Evolutionary conservation across 2,113 vertebrate genomes (phyloP).

Genomic region (Vicugna pacos): DNA sequence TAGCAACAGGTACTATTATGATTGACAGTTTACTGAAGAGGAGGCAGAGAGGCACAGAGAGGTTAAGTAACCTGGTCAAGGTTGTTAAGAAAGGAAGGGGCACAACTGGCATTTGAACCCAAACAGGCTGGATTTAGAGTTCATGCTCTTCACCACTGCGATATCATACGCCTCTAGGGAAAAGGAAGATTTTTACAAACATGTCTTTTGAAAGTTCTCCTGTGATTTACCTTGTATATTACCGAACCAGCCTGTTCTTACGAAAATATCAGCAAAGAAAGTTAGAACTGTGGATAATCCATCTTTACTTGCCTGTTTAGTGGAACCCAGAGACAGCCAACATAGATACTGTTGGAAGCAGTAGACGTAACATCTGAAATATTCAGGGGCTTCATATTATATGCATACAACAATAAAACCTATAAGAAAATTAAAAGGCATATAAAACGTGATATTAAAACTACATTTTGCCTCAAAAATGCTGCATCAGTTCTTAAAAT

Average conservation of each 20-base stretch:
- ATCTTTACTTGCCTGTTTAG: slow-evolving; percentile 74
- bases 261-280: background rate
- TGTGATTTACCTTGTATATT: background rate
- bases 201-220: background rate
- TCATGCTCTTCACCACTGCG: background rate
- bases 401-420: slow-evolving; percentile 83
- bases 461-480: background rate
- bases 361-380: background rate
- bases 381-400: slow-evolving; percentile 66
- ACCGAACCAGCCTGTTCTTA: background rate
- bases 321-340: slow-evolving; percentile 64
- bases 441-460: background rate
- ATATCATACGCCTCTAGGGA: background rate
- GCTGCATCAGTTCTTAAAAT: background rate
- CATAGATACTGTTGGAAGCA: accelerated
- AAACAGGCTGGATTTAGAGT: background rate
- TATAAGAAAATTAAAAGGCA: slow-evolving; percentile 62
- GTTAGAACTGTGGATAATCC: background rate
- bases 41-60: background rate
- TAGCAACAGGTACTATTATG: background rate
- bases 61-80: background rate
- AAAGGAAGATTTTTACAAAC: background rate
- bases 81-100: background rate
- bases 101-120: background rate
- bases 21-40: background rate